Evolutionary conservation across 1,140 invertebrate genomes (phyloP), one percentile per base, ranked within the genome.

Genomic region (Antheraea mylitta): DNA sequence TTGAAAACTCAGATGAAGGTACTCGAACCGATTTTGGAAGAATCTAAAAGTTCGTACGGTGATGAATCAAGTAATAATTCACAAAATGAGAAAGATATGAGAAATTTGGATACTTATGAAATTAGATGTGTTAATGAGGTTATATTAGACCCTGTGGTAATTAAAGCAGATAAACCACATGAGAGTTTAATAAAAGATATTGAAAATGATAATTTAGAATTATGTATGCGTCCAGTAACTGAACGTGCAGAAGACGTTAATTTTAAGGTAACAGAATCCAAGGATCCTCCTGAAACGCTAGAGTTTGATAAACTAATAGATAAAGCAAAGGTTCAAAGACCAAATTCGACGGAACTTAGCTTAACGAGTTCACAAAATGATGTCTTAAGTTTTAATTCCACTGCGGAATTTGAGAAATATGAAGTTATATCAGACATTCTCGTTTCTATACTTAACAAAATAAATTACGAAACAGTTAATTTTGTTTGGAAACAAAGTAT

Each of bases 11-110:
- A 19, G 74, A 83, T 65, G 38, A 82, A 64, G 18, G 36, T 78
- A 19, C 64, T 90, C 8, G 88, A 90, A 79, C 87, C 90, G 16
- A 92, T 92, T 71, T 70, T 90, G 64, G 90, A 92, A 69, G 88
- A 92, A 64, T 90, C 90, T 36, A 92, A 92, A 72, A 87, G 82
- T 70, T 86, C 83, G 5, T 82, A 79, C 60, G 74, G 78, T 7
- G 85, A 85, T 38, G 86, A 92, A 53, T 85, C 82, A 18, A 73
- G 66, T 61, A 68, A 60, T 48, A 30, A 58, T 53, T 75, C 66
- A 11, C 48, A 69, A 30, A 68, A 61, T 53, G 64, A 66, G 0
- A 61, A 61, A 30, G 70, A 75, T 64, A 53, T 67, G 45, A 67
- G 48, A 45, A 67, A 73, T n/a, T 42, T 16, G 0, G 45, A 53